Percentiles rank a stretch among this genome's conserved stretches.
Evolutionary conservation across 1,140 invertebrate genomes (phyloP).

Genomic region (Pygmarrhopalites habei): DNA sequence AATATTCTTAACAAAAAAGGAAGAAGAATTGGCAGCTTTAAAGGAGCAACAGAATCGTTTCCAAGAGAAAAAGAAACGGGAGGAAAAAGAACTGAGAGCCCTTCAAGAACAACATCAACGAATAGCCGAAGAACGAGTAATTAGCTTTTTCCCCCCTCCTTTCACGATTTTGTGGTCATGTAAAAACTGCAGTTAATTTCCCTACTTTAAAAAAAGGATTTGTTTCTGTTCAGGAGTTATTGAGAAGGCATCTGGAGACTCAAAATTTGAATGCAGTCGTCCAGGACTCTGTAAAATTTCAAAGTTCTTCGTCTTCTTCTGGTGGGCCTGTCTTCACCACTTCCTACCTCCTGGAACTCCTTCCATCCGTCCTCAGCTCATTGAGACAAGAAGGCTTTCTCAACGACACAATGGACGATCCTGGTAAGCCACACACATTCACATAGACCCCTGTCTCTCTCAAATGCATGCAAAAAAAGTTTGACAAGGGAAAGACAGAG

Average conservation of each 20-base stretch:
- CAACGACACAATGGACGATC: conserved; percentile 9
- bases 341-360: conserved; percentile 30
- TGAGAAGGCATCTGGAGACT: too few relatives aligned
- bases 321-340: conserved; percentile 25
- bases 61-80: conserved; percentile 28
- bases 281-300: too few relatives aligned
- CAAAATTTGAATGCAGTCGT: not conserved
- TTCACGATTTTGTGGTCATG: too few relatives aligned
- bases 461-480: too few relatives aligned
- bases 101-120: conserved; percentile 33
- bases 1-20: too few relatives aligned
- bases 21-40: conserved; percentile 34
- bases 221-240: too few relatives aligned
- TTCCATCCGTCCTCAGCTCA: conserved; percentile 36
- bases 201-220: too few relatives aligned
- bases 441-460: too few relatives aligned
- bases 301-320: too few relatives aligned
- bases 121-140: conserved; percentile 27
- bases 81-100: conserved; percentile 18
- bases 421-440: too few relatives aligned
- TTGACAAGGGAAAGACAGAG: too few relatives aligned
- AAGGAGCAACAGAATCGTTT: conserved; percentile 35
- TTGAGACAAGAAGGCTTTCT: conserved; percentile 34
- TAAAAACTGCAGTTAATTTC: too few relatives aligned
- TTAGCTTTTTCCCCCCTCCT: not conserved